Percentiles rank a stretch among this genome's conserved stretches.
Conservation (phyloP, 2,888 invertebrate species). For the Nasonia oneida region DNA sequence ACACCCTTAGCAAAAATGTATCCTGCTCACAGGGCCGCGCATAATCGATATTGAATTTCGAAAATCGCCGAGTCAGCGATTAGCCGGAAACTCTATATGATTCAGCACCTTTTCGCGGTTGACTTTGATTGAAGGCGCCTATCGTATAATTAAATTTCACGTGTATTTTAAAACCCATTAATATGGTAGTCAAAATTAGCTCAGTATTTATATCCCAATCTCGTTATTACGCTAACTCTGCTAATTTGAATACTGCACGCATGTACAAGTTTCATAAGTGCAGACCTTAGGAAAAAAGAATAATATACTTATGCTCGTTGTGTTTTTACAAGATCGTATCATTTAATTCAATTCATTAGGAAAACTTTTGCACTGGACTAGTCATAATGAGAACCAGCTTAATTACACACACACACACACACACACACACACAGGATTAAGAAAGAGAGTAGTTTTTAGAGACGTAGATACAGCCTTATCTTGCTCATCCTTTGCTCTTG, state of each 20-base stretch:
- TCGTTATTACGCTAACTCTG: not conserved
- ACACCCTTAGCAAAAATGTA: not conserved
- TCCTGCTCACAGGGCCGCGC: not conserved
- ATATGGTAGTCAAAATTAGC: not conserved
- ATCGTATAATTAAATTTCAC: not conserved
- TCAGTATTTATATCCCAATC: not conserved
- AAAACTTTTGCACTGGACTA: not conserved
- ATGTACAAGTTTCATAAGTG: not conserved
- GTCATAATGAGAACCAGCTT: not conserved
- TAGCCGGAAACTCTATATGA: not conserved
- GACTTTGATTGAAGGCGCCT: not conserved
- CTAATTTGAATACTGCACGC: not conserved
- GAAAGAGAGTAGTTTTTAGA: not conserved
- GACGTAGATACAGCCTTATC: not conserved
- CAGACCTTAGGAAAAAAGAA: not conserved
- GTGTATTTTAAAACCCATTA: not conserved
- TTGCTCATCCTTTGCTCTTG: not conserved
- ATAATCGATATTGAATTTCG: not conserved
- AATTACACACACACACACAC: not conserved
- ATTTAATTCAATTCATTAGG: constrained; percentile 4
- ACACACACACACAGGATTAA: not conserved
- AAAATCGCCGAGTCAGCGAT: constrained; percentile 24
- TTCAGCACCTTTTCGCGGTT: not conserved
- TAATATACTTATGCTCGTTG: not conserved
- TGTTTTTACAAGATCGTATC: not conserved